A percentile compares a stretch with the other conserved stretches of the same genome.
Evolutionary conservation across 2,888 invertebrate species (phyloP).

Genomic region (Lamellibrachia columna): DNA sequence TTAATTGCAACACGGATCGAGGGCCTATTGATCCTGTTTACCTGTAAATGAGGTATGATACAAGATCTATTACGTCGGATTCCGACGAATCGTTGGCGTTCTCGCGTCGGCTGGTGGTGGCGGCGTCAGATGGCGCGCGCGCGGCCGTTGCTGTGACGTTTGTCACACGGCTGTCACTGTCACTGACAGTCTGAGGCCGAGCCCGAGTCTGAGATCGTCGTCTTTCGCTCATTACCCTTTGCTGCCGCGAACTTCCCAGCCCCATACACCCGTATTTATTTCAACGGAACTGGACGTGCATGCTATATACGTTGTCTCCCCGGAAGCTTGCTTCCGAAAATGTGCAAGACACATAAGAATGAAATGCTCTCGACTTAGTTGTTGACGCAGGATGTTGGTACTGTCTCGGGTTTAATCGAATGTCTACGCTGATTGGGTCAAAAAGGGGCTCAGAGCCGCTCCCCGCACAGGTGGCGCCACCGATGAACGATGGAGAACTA

Average conservation of each 20-base stretch:
- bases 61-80: background rate
- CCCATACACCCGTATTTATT: background rate
- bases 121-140: background rate
- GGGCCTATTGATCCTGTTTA: background rate
- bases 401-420: background rate
- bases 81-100: background rate
- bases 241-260: background rate
- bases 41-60: background rate
- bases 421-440: background rate
- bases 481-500: background rate
- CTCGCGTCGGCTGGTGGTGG: background rate
- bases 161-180: background rate
- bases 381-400: conserved; percentile 1
- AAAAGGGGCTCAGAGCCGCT: background rate
- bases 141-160: background rate
- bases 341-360: background rate
- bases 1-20: too few species aligned
- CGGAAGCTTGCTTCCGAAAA: background rate
- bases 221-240: conserved; percentile 16
- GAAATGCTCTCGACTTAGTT: background rate
- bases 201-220: background rate
- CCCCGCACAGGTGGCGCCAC: background rate
- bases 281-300: background rate
- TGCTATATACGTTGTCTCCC: background rate
- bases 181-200: background rate